Evolutionary conservation across 2,113 vertebrate genomes (phyloP), one percentile per base, ranked within the genome.

Genomic region (Colaptes auratus): DNA sequence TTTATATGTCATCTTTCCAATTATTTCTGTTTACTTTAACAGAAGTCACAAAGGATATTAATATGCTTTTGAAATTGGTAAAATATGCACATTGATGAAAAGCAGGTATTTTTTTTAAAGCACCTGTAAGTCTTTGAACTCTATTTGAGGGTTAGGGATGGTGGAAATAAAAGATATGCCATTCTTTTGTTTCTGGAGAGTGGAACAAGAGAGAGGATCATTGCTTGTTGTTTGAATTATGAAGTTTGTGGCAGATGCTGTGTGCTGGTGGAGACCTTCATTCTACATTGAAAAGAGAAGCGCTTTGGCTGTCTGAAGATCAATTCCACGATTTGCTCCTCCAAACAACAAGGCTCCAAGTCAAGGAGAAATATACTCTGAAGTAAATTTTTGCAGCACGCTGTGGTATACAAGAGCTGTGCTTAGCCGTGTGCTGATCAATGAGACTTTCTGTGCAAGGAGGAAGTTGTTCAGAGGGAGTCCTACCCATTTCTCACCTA

Each of bases 1-100:
- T 95, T 96, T 91, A 74, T 74, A 55, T 92, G 74, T 91, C 85
- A 86, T 31, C 50, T 58, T 95, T 92, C 67, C 75, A 96, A 73
- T 96, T 96, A 94, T 93, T 97, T 97, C 60, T 93, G 71, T 96
- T 97, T 95, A 82, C 61, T 90, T 91, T 91, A 96, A 80, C 84
- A 82, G 72, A 93, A 96, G 92, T 94, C 74, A 92, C 70, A 92
- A 83, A 87, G n/a, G 33, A 94, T 89, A 92, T 84, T 94, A 88
- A 95, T 94, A 92, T 90, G 80, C 86, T 96, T 96, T 96, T 96
- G 92, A 96, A 97, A 96, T 64, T 74, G 19, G 56, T 74, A 95
- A 96, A 91, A 91, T 91, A 86, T 89, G 52, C 78, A 94, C 63
- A 80, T 42, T 82, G 80, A 92, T 88, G 93, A 94, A 93, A 96